These are phyloP conservation scores for Gastrophysa polygoni DNA, from an alignment of 2,888 invertebrate species.

Conservation along the genomic window DNA sequence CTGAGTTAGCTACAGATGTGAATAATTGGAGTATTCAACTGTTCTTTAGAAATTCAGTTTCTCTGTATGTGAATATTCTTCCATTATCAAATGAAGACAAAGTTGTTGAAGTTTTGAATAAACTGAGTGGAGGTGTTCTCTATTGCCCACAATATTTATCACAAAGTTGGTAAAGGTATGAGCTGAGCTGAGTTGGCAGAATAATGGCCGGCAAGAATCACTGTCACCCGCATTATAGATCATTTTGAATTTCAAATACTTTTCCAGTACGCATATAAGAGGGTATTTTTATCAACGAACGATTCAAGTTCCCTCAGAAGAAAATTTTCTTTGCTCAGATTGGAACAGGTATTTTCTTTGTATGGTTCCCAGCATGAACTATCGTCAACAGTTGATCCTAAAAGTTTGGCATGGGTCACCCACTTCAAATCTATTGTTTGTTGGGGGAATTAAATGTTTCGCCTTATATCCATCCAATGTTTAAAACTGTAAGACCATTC, in stretches of 20 bases:
- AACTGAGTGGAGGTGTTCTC: no score
- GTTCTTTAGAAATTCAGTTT: no score
- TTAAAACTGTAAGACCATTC: neutral
- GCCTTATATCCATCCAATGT: neutral
- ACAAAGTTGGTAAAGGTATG: neutral
- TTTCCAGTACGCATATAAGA: constrained; percentile 2
- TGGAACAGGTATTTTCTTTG: neutral
- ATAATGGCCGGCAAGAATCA: neutral
- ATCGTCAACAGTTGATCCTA: constrained; percentile 2
- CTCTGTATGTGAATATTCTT: no score
- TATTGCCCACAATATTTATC: no score
- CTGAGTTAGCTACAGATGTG: no score
- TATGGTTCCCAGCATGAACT: constrained; percentile 1
- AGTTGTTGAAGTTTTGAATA: no score
- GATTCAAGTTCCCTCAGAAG: neutral
- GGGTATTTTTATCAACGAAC: constrained; percentile 6
- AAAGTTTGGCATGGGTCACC: constrained; percentile 9
- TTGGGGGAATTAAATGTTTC: neutral
- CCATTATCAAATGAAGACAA: no score
- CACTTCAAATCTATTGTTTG: constrained; percentile 1
- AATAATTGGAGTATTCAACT: no score
- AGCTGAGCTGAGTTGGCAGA: neutral
- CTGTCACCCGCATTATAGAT: neutral
- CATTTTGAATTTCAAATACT: no score
- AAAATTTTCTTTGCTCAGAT: neutral